phyloP scores from a whole-genome alignment of 1,140 invertebrate species.

The Drosophila quadrilineata region DNA sequence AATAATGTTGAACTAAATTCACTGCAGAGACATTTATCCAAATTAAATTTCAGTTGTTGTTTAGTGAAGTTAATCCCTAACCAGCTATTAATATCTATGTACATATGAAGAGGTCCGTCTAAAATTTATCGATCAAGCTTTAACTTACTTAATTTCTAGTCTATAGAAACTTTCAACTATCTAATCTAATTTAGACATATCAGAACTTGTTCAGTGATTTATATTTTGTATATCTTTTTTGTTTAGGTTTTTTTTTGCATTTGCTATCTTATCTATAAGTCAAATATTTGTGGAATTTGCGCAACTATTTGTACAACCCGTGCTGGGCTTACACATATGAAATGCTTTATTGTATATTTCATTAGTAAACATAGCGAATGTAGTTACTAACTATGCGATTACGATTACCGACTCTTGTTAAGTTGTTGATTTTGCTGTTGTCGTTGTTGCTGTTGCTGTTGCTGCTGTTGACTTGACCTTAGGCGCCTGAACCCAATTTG shows the following conservation, averaged over 20 bases:
- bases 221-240: too few species aligned
- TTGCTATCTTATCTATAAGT: constrained; percentile 20
- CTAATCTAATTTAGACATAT: too few species aligned
- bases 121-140: background rate
- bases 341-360: constrained; percentile 61
- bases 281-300: constrained; percentile 2
- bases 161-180: too few species aligned
- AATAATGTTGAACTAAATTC: too few species aligned
- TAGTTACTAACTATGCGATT: constrained; percentile 75
- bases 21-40: background rate
- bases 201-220: too few species aligned
- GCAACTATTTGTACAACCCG: constrained; percentile 33
- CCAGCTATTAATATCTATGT: constrained; percentile 8
- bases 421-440: constrained; percentile 9
- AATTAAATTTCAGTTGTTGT: too few species aligned
- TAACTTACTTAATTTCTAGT: too few species aligned
- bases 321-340: constrained; percentile 21
- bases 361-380: constrained; percentile 68
- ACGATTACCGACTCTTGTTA: constrained; percentile 45
- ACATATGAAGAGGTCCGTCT: too few species aligned
- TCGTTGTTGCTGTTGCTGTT: background rate
- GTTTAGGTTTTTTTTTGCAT: too few species aligned
- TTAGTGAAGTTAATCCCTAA: too few species aligned
- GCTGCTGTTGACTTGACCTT: constrained; percentile 61
- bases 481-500: constrained; percentile 73